Conservation (phyloP, 2,797 vertebrate species). For the Setipinna tenuifilis region DNA sequence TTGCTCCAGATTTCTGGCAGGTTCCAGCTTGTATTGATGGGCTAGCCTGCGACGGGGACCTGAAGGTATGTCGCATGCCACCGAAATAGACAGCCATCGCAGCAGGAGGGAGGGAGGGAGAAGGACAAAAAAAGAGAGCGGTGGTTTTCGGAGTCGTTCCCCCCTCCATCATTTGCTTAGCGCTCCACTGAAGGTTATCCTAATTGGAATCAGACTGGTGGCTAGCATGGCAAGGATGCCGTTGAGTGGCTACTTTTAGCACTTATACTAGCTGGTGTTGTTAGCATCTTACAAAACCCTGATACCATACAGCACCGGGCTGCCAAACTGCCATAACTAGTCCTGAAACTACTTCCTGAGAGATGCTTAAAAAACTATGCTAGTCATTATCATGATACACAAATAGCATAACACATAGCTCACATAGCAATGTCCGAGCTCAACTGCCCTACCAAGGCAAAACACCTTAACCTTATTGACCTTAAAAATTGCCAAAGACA, state of each 20-base stretch:
- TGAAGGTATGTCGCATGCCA: neutral
- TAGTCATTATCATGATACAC: too few species aligned
- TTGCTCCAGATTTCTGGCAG: neutral
- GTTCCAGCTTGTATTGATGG: neutral
- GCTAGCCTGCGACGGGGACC: neutral
- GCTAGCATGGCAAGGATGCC: neutral
- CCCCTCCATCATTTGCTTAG: neutral
- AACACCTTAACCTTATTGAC: too few species aligned
- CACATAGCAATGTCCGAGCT: too few species aligned
- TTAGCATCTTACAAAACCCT: neutral
- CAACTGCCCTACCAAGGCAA: too few species aligned
- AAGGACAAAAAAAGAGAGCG: neutral
- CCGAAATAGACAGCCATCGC: neutral
- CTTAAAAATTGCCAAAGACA: too few species aligned
- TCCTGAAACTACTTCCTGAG: too few species aligned
- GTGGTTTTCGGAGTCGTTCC: neutral
- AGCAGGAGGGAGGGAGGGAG: conserved; percentile 3
- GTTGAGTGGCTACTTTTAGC: neutral
- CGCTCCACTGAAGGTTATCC: neutral
- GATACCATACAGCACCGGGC: neutral
- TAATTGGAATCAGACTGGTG: neutral
- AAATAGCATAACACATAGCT: too few species aligned
- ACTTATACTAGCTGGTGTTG: neutral
- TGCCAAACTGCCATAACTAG: neutral
- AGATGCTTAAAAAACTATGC: too few species aligned